A percentile compares a stretch with the other conserved stretches of the same genome.
These are phyloP conservation scores for Zonitis immaculata DNA, from an alignment of 2,888 invertebrate species.

Conservation along the genomic window DNA sequence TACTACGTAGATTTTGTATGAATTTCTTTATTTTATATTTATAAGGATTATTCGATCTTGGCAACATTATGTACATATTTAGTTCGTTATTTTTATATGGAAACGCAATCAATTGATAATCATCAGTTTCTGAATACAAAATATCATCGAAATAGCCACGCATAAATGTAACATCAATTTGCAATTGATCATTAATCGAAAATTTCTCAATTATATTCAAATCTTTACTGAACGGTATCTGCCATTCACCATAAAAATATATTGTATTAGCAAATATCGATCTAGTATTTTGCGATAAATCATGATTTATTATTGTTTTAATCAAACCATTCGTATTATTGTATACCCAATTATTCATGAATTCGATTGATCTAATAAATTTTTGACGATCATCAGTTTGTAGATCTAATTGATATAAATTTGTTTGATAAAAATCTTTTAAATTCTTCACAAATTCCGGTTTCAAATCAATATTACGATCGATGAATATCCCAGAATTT, in stretches of 20 bases:
- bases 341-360: slow-evolving; percentile 42
- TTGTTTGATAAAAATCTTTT: slow-evolving; percentile 31
- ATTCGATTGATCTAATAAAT: neutral
- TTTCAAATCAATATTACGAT: slow-evolving; percentile 31
- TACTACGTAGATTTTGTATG: slow-evolving; percentile 26
- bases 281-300: slow-evolving; percentile 38
- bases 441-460: slow-evolving; percentile 30
- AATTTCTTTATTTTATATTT: slow-evolving; percentile 39
- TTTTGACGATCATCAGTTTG: neutral
- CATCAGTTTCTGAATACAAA: slow-evolving; percentile 40
- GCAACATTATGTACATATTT: slow-evolving; percentile 50
- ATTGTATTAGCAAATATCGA: slow-evolving; percentile 48
- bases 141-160: slow-evolving; percentile 36
- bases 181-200: slow-evolving; percentile 24
- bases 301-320: slow-evolving; percentile 36
- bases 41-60: slow-evolving; percentile 34
- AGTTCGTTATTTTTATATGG: slow-evolving; percentile 48
- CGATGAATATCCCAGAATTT: slow-evolving; percentile 40
- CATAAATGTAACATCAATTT: slow-evolving; percentile 38
- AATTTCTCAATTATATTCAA: slow-evolving; percentile 41
- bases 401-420: neutral
- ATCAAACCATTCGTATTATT: slow-evolving; percentile 45
- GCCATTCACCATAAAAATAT: slow-evolving; percentile 50
- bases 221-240: slow-evolving; percentile 45
- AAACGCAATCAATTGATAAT: slow-evolving; percentile 45